A percentile compares a stretch with the other conserved stretches of the same genome.
These are phyloP conservation scores for Neocloeon triangulifer DNA, from an alignment of 1,140 invertebrate species.

Conservation along the genomic window DNA sequence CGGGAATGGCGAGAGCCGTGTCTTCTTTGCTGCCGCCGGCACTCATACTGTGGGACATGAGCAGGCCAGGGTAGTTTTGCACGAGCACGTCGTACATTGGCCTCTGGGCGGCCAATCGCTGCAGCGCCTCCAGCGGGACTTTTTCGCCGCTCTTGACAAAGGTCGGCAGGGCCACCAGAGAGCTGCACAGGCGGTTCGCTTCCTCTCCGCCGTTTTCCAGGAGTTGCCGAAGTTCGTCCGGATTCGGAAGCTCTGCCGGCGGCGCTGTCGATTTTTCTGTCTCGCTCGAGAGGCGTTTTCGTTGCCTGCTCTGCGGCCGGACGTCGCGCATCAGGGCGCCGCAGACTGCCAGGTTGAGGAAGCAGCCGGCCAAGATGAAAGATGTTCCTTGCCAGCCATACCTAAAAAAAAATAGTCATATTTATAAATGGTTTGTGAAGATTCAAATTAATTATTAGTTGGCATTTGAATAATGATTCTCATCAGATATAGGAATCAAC, in stretches of 20 bases:
- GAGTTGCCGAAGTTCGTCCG: neutral
- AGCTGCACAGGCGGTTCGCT: conserved; percentile 36
- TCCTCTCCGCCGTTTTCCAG: conserved; percentile 11
- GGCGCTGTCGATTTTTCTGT: neutral
- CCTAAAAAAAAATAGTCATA: too few species aligned
- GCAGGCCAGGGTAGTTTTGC: conserved; percentile 46
- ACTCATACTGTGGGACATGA: conserved; percentile 45
- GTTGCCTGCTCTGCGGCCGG: neutral
- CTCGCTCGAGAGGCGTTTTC: neutral
- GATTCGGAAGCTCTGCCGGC: neutral
- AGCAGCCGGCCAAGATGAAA: conserved; percentile 57
- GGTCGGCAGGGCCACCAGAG: conserved; percentile 58
- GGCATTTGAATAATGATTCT: too few species aligned
- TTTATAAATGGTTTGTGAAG: too few species aligned
- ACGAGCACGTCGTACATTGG: conserved; percentile 44
- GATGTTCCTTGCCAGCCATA: conserved; percentile 69
- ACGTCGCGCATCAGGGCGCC: conserved; percentile 65
- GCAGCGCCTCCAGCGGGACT: conserved; percentile 47
- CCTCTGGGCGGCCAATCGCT: conserved; percentile 40
- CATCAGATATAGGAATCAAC: too few species aligned
- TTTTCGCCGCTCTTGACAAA: conserved; percentile 55
- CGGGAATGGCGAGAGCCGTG: too few species aligned
- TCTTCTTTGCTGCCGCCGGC: too few species aligned
- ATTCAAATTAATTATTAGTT: too few species aligned
- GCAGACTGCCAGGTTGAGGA: conserved; percentile 70